Evolutionary conservation across 2,797 vertebrate species (phyloP), one percentile per base, ranked within the genome.

Genomic region (Phalanger gymnotis): DNA sequence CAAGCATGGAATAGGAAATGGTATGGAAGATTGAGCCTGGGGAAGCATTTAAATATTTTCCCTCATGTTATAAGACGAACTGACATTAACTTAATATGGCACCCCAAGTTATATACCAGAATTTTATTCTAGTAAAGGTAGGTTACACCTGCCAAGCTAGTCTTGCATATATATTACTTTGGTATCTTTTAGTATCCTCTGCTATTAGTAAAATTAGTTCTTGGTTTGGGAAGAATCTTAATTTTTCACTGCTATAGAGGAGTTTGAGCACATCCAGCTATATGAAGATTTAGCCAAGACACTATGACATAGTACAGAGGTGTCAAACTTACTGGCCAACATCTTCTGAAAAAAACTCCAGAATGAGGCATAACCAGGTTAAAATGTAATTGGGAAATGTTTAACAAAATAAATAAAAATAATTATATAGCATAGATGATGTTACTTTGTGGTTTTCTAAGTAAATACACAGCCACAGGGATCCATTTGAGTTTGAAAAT

Each of bases 1-100:
- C 56, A 94, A 53, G 7, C 94, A 73, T 0, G 66, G 95, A 96
- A 94, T 4, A 54, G 93, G 94, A 95, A 96, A 91, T 94, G 93
- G 12, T 93, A 53, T 52, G 58, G 92, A 91, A 95, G 53, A 56
- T 40, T 94, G 11, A 93, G 91, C 31, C 16, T 90, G 40, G 91
- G 56, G 54, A 95, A 28, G 31, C 0, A 0, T 0, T 90, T 96
- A 55, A 95, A 16, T 31, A 34, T 95, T 53, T 94, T 90, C 51
- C 58, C 87, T 93, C 40, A 58, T 53, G 0, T 54, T 31, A 13
- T 5, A 25, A 0, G 53, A 55, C 87, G 56, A n/a, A 0, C 0
- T 9, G 87, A 91, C 34, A 34, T 90, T 56, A 5, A 19, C n/a
- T 54, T 92, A 28, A 30, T 52, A 40, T 3, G 2, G 30, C 22